These are phyloP conservation scores for Yponomeuta sedellus DNA, from an alignment of 2,888 invertebrate genomes.

Conservation along the genomic window DNA sequence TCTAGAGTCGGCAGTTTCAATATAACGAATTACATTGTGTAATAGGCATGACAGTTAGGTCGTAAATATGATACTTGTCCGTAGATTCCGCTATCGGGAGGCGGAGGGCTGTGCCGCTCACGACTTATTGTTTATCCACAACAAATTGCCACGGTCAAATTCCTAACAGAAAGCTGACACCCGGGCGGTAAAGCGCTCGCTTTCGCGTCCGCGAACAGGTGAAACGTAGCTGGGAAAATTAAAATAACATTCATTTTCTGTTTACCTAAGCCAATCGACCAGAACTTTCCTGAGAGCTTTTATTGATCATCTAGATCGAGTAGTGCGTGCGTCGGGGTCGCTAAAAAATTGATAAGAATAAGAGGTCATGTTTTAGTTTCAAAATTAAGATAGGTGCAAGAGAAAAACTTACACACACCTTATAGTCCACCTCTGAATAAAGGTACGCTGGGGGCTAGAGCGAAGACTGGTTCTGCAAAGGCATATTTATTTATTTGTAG, in stretches of 20 bases:
- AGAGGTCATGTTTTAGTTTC: neutral
- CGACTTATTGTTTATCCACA: slow-evolving; percentile 69
- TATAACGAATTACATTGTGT: slow-evolving; percentile 25
- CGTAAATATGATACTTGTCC: slow-evolving; percentile 56
- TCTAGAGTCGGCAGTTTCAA: slow-evolving; percentile 9
- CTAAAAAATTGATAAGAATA: neutral
- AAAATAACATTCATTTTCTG: neutral
- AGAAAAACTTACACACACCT: neutral
- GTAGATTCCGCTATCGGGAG: slow-evolving; percentile 54
- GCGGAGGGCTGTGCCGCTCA: slow-evolving; percentile 59
- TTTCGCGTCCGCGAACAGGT: neutral
- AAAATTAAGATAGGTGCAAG: neutral
- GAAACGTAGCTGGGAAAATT: slow-evolving; percentile 1
- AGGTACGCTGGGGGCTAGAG: too few relatives aligned
- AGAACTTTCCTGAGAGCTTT: neutral
- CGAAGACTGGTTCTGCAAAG: too few relatives aligned
- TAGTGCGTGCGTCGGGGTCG: neutral
- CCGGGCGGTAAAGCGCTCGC: slow-evolving; percentile 26
- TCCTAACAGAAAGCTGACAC: slow-evolving; percentile 46
- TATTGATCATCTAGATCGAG: neutral
- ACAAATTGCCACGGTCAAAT: slow-evolving; percentile 60
- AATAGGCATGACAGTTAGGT: slow-evolving; percentile 55
- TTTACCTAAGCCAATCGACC: neutral
- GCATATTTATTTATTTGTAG: too few relatives aligned
- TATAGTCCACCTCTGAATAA: too few relatives aligned